phyloP scores from a whole-genome alignment of 1,140 invertebrate genomes.

The Sminthurides bifidus region DNA sequence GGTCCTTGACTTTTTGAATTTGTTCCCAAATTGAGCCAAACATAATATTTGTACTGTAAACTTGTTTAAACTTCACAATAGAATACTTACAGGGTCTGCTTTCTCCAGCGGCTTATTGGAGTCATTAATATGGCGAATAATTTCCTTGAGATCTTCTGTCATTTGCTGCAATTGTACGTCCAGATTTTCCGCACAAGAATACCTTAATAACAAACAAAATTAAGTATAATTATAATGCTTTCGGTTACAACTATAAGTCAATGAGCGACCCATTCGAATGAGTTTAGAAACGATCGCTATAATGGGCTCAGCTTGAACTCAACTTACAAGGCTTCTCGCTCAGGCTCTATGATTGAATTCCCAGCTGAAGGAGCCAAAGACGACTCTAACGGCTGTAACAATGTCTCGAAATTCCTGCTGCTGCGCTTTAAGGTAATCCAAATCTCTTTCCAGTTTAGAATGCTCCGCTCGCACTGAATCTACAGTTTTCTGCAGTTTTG shows the following conservation, averaged over 20 bases:
- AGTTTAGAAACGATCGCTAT: too few species aligned
- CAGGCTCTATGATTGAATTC: conserved; percentile 63
- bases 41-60: background rate
- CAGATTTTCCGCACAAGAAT: conserved; percentile 74
- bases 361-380: conserved; percentile 48
- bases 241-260: background rate
- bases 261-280: background rate
- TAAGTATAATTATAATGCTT: background rate
- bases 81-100: conserved; percentile 62
- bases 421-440: conserved; percentile 87
- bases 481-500: conserved; percentile 68
- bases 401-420: conserved; percentile 83
- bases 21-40: background rate
- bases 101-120: conserved; percentile 69
- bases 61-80: conserved; percentile 4
- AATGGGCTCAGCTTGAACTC: background rate
- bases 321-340: conserved; percentile 65
- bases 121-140: conserved; percentile 86
- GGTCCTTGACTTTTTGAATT: too few species aligned
- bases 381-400: conserved; percentile 71
- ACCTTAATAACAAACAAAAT: conserved; percentile 40
- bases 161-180: conserved; percentile 87
- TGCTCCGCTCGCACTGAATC: conserved; percentile 79
- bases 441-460: conserved; percentile 74
- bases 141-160: conserved; percentile 87